Base-by-base conservation (phyloP, 2,797 vertebrate species). In the Lophius americanus region DNA sequence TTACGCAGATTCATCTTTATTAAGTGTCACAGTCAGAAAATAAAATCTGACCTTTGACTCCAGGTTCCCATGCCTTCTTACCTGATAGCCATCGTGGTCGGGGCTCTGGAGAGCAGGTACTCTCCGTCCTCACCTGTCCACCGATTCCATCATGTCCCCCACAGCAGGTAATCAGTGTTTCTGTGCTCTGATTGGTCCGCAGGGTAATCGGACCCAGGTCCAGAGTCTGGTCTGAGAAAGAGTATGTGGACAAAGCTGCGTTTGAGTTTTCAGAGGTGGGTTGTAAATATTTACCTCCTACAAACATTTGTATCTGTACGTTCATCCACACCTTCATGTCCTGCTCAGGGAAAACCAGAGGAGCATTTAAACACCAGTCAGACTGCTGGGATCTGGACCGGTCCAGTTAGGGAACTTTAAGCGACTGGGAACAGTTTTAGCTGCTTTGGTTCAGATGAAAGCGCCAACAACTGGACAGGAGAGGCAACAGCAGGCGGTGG, bases 41-140 rank as follows among this genome's bases (percentile, higher is more conserved):
- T 55, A 14, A 32, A 12, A 5, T 53, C 9, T 56, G 11, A 33
- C 52, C 57, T 70, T 42, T 63, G 51, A 44, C 56, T 63, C 61
- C 78, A 99, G 98, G 96, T 99, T 65, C 87, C 95, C 0, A 93
- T 99, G 92, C 97, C 97, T 1, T 96, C 95, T 64, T 99, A 99
- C 86, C 91, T 99, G 86, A 94, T 99, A 37, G 98, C 97, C 42
- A 86, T 99, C 12, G 97, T 98, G 52, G 96, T 96, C 38, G 98
- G 97, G 54, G 95, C 93, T 68, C 87, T 99, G 88, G 97, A 98
- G 91, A 97, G 95, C 95, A 97, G 96, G 97, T 99, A 89, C 1
- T 43, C 4, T 9, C 3, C 23, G 23, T 23, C 3, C 6, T 64
- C 23, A 3, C 13, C 53, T 41, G 7, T 46, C 9, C 1, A 3